These are phyloP conservation scores for Meteorus cinctellus DNA, from an alignment of 2,888 invertebrate genomes.

Conservation along the genomic window DNA sequence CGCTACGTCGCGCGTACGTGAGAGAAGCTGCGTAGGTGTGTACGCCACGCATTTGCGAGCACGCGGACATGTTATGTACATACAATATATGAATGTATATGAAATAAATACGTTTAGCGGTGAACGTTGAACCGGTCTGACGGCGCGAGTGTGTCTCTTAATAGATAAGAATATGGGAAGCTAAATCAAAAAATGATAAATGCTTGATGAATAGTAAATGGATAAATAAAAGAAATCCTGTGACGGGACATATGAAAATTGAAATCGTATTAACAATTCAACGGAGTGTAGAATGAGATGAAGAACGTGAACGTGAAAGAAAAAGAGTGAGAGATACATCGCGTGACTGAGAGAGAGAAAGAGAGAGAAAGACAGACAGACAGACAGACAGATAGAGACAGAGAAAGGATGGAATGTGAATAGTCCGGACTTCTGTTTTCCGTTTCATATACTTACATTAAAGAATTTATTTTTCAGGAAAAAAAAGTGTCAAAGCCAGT, in stretches of 20 bases:
- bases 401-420: neutral
- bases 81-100: neutral
- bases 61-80: conserved; percentile 51
- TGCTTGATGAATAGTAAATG: conserved; percentile 32
- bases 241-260: neutral
- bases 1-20: conserved; percentile 38
- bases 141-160: neutral
- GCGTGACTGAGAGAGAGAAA: too few relatives aligned
- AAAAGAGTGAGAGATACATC: too few relatives aligned
- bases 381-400: too few relatives aligned
- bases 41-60: conserved; percentile 49
- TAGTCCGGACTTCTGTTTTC: neutral
- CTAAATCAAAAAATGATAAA: conserved; percentile 34
- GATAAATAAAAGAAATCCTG: conserved; percentile 1
- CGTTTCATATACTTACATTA: neutral
- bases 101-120: conserved; percentile 29
- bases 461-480: neutral
- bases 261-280: neutral
- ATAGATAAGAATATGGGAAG: neutral
- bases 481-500: neutral
- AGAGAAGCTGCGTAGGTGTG: conserved; percentile 45
- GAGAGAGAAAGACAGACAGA: too few relatives aligned
- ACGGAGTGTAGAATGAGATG: too few relatives aligned
- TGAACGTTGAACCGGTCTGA: conserved; percentile 38
- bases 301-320: too few relatives aligned